Percentiles rank a stretch among this genome's conserved stretches.
Evolutionary conservation across 2,113 vertebrate species (phyloP).

Genomic region (Sylvietta virens): DNA sequence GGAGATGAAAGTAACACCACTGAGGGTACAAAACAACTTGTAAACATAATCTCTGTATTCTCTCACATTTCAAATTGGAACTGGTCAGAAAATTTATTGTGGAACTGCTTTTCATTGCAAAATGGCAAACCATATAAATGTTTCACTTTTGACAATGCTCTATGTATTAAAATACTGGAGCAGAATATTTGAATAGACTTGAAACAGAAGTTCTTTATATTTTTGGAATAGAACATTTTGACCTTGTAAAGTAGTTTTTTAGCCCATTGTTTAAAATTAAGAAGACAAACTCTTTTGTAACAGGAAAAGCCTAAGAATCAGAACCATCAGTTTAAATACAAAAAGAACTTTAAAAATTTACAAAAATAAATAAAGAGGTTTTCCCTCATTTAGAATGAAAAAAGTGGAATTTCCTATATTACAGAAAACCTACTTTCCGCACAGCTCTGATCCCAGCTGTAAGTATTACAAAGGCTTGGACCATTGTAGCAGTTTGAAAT

Average conservation of each 20-base stretch:
- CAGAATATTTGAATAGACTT: not conserved
- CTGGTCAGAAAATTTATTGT: not conserved
- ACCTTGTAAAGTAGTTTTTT: not conserved
- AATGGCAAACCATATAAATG: not conserved
- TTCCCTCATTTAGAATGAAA: not conserved
- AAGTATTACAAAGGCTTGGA: not conserved
- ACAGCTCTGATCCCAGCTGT: not conserved
- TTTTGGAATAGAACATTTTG: not conserved
- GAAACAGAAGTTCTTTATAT: not conserved
- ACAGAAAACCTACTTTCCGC: not conserved
- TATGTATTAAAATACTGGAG: not conserved
- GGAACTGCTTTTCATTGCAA: not conserved
- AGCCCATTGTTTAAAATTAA: slow-evolving; percentile 3
- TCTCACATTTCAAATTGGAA: not conserved
- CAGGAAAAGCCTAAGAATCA: not conserved
- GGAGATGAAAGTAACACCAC: not conserved
- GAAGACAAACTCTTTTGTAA: not conserved
- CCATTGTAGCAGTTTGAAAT: not conserved
- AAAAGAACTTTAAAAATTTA: not conserved
- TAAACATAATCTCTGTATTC: slow-evolving; percentile 7
- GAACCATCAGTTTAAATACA: not conserved
- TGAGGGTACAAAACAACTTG: not conserved
- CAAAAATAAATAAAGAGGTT: not conserved
- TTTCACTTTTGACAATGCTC: not conserved
- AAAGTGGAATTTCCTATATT: not conserved